Evolutionary conservation across 2,113 vertebrate genomes (phyloP).

Genomic region (Oncorhynchus clarkii): DNA sequence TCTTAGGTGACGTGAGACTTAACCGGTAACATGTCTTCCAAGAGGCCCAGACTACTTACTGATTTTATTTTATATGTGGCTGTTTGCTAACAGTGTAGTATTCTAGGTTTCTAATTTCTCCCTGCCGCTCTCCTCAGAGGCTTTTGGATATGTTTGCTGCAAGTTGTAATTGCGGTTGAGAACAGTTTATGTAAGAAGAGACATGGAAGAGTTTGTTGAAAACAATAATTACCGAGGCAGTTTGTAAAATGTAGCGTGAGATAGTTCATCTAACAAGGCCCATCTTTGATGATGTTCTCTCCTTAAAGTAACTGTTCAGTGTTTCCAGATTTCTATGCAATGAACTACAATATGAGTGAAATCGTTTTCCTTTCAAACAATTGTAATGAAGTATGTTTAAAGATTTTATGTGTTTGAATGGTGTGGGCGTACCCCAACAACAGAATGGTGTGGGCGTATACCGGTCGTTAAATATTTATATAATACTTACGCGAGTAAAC

Average conservation of each 20-base stretch:
- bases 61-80: conserved; percentile 37
- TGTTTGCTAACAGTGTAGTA: conserved; percentile 35
- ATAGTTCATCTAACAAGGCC: not conserved
- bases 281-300: not conserved
- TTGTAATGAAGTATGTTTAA: no score
- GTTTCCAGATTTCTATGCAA: no score
- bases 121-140: conserved; percentile 25
- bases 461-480: no score
- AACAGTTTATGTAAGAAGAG: conserved; percentile 12
- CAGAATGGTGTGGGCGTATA: no score
- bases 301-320: not conserved
- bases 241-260: not conserved
- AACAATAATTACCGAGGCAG: not conserved
- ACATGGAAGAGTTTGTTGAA: conserved; percentile 15
- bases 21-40: not conserved
- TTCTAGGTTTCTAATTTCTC: conserved; percentile 44
- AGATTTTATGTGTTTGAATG: no score
- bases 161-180: conserved; percentile 32
- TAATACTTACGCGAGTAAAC: no score
- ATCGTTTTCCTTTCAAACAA: no score
- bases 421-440: no score
- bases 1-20: not conserved
- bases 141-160: conserved; percentile 29
- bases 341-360: no score
- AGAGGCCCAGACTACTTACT: conserved; percentile 5